Conservation (phyloP, 30 jellyfish, hydroid and myxozoan species). For the Aurelia coerulea region DNA sequence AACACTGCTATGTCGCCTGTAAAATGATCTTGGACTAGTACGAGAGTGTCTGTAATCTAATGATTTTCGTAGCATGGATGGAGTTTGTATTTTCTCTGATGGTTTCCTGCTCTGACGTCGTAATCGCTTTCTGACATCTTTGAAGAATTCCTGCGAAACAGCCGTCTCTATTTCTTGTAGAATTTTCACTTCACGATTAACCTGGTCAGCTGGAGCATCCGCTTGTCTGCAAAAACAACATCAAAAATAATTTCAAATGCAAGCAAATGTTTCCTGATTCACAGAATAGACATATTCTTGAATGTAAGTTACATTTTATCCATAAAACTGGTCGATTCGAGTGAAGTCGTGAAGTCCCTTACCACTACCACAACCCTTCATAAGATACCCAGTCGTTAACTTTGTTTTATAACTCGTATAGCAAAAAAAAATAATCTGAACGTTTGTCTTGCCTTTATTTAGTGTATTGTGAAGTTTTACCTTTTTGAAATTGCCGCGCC, state of each 20-base stretch:
- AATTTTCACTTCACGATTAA: constrained; percentile 71
- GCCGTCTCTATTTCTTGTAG: constrained; percentile 89
- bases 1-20: constrained; percentile 73
- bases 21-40: not conserved
- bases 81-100: constrained; percentile 52
- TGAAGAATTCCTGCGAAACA: constrained; percentile 82
- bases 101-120: constrained; percentile 66
- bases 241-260: not conserved
- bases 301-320: no score
- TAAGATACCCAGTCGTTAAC: no score
- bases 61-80: constrained; percentile 14
- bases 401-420: no score
- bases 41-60: not conserved
- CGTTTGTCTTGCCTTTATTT: no score
- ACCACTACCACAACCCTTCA: no score
- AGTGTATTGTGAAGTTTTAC: no score
- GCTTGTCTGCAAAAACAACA: constrained; percentile 54
- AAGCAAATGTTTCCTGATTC: no score
- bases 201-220: constrained; percentile 72
- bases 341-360: no score
- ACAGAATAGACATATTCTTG: no score
- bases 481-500: no score
- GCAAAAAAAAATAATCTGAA: no score
- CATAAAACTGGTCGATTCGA: no score
- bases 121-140: constrained; percentile 77